A percentile compares a stretch with the other conserved stretches of the same genome.
Conservation (phyloP, 2,797 vertebrate genomes). For the Catharus ustulatus region DNA sequence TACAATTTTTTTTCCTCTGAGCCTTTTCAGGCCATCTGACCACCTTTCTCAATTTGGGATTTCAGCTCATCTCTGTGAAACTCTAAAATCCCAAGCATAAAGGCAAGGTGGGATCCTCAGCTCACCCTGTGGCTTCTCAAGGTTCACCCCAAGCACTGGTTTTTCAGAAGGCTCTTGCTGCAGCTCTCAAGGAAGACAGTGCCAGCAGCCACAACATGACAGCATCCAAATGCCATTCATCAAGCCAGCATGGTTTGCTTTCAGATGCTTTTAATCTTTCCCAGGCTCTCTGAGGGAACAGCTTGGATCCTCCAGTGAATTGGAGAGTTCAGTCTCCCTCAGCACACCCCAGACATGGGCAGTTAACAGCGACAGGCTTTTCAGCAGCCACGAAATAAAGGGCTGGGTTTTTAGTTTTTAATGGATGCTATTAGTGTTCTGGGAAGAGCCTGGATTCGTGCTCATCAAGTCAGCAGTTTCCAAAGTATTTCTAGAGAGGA, state of each 20-base stretch:
- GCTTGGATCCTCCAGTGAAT: background rate
- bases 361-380: background rate
- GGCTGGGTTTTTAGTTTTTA: background rate
- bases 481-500: slow-evolving; percentile 27
- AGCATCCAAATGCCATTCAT: background rate
- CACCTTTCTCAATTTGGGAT: background rate
- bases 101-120: background rate
- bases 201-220: background rate
- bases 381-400: slow-evolving; percentile 1
- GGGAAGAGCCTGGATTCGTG: background rate
- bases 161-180: background rate
- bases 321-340: background rate
- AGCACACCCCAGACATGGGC: background rate
- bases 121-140: background rate
- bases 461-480: slow-evolving; percentile 40
- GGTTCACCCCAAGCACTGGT: background rate
- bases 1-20: background rate
- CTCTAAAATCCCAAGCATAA: background rate
- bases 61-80: background rate
- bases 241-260: background rate
- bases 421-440: slow-evolving; percentile 32
- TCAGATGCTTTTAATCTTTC: slow-evolving; percentile 24
- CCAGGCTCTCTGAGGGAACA: background rate
- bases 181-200: background rate
- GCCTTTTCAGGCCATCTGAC: background rate